phyloP scores from a whole-genome alignment of 2,113 vertebrate species.

The Rhipidura dahli region DNA sequence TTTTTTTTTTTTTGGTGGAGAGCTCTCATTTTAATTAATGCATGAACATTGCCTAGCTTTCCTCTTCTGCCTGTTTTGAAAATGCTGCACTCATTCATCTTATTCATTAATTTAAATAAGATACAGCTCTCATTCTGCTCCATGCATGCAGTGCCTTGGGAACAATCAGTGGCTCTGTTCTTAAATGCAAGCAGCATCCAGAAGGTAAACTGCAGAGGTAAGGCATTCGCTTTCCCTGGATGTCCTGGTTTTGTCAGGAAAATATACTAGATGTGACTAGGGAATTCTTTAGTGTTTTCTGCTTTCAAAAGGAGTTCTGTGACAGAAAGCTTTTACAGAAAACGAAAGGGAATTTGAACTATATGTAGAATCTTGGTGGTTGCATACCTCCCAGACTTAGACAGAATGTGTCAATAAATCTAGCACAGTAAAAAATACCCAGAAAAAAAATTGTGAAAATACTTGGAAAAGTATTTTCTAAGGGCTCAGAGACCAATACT shows the following conservation, averaged over 20 bases:
- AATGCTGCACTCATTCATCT: neutral
- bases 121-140: neutral
- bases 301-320: neutral
- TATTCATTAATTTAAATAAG: constrained; percentile 32
- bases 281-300: neutral
- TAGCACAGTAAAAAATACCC: neutral
- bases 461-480: neutral
- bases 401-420: neutral
- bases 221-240: neutral
- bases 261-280: neutral
- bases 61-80: neutral
- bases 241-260: neutral
- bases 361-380: neutral
- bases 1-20: neutral
- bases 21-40: constrained; percentile 35
- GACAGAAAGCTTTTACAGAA: neutral
- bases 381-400: neutral
- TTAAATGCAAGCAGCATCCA: neutral
- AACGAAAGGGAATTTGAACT: neutral
- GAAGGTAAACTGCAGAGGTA: neutral
- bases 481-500: neutral
- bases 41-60: neutral
- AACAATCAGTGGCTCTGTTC: neutral
- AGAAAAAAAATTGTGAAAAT: neutral
- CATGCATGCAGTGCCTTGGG: neutral